Evolutionary conservation across 2,113 vertebrate genomes (phyloP).

Genomic region (Scopus umbretta): DNA sequence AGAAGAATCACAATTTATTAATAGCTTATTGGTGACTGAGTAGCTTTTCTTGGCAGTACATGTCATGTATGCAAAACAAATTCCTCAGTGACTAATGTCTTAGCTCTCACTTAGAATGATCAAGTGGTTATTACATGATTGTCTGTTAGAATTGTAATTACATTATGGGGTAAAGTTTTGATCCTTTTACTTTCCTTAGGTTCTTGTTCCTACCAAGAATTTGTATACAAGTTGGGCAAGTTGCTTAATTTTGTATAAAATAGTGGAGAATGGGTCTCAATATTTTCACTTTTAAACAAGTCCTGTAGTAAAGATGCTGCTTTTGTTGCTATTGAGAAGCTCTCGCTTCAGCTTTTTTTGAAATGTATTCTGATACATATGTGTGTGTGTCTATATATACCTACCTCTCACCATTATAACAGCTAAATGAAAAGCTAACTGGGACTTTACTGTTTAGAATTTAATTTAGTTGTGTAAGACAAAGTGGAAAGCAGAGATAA

Average conservation of each 20-base stretch:
- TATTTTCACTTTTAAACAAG: neutral
- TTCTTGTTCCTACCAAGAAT: neutral
- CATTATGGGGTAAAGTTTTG: neutral
- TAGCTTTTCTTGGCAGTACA: neutral
- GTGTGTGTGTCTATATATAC: accelerated
- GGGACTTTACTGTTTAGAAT: neutral
- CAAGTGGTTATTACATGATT: neutral
- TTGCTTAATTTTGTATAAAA: neutral
- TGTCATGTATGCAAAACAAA: neutral
- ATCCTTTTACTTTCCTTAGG: neutral
- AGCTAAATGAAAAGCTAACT: neutral
- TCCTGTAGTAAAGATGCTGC: neutral
- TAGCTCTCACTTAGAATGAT: neutral
- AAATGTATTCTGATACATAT: neutral
- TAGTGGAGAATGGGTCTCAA: neutral
- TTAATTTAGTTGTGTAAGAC: neutral
- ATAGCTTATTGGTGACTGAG: neutral
- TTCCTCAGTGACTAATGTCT: neutral
- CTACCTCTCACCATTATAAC: neutral
- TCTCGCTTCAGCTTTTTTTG: neutral
- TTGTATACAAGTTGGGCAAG: neutral
- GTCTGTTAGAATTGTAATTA: neutral
- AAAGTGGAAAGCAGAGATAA: neutral
- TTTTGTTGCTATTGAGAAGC: neutral
- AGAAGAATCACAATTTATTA: neutral